Base-by-base conservation (phyloP, 2,797 vertebrate species). In the Knipowitschia caucasica region DNA sequence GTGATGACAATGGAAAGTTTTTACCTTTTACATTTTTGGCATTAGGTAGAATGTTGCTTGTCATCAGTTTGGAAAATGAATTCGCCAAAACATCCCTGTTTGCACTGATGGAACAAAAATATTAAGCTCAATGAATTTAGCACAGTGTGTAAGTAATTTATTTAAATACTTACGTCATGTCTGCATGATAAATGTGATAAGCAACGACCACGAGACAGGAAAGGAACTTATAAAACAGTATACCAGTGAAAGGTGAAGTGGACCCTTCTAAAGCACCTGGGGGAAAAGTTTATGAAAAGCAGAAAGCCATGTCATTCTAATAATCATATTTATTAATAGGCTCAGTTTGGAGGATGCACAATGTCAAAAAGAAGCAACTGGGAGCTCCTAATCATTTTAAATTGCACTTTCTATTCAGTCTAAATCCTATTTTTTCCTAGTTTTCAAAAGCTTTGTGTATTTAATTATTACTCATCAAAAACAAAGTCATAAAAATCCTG, bases 61-160 rank as follows among this genome's bases (percentile, higher is more conserved):
- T 73, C 91, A 98, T 88, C 62, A 97, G 75, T 74, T 86, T 90
- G 40, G 73, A 85, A 67, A 99, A 94, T 65, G 94, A 95, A 36
- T 86, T 54, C 5, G 65, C 84, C 52, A 97, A 80, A 5, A 80
- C 67, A 25, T 87, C 79, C 30, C 61, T 78, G 26, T 73, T 39
- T 1, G 83, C 73, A 62, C 95, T 99, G 77, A 1, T 66, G 60
- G 43, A 51, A 50, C 10, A 68, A 5, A 2, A 53, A 2, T n/a
- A 51, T 18, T 11, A 14, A 1, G 50, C 2, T 2, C 20, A 1
- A 26, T n/a, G 14, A 42, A 35, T 7, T 11, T 20, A 11, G 1
- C 4, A 4, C 3, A 30, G 6, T 7, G 10, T 21, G n/a, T 21
- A 8, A 23, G n/a, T 21, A 33, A 31, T 7, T 3, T n/a, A n/a